Conservation (phyloP, 2,888 invertebrate genomes). For the Caradrina kadenii region DNA sequence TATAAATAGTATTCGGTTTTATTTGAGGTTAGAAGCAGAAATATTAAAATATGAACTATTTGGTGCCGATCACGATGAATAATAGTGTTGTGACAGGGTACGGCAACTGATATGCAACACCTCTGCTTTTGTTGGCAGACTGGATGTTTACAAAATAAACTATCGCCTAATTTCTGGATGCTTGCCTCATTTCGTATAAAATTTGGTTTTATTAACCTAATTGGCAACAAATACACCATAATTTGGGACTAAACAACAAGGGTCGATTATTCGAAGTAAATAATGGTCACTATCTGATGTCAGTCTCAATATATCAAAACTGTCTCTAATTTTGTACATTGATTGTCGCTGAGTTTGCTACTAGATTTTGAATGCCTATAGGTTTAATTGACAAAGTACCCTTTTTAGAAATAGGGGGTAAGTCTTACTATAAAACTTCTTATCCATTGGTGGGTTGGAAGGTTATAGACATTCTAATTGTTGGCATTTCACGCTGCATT, state of each 20-base stretch:
- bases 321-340: no score
- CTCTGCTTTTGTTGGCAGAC: conserved; percentile 24
- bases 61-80: conserved; percentile 1
- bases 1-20: background rate
- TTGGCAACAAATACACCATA: background rate
- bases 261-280: no score
- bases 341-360: no score
- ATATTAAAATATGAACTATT: conserved; percentile 4
- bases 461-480: no score
- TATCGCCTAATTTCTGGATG: conserved; percentile 5
- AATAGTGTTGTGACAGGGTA: conserved; percentile 12
- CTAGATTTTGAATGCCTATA: no score
- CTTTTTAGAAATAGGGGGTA: no score
- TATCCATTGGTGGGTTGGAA: no score
- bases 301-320: no score
- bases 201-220: background rate
- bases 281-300: no score
- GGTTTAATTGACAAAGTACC: no score
- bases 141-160: conserved; percentile 3
- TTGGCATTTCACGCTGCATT: no score
- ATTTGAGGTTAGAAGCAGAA: background rate
- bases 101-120: background rate
- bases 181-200: background rate
- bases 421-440: no score
- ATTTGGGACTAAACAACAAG: background rate